A percentile compares a stretch with the other conserved stretches of the same genome.
These are phyloP conservation scores for Gavia stellata DNA, from an alignment of 2,113 vertebrate genomes.

Conservation along the genomic window DNA sequence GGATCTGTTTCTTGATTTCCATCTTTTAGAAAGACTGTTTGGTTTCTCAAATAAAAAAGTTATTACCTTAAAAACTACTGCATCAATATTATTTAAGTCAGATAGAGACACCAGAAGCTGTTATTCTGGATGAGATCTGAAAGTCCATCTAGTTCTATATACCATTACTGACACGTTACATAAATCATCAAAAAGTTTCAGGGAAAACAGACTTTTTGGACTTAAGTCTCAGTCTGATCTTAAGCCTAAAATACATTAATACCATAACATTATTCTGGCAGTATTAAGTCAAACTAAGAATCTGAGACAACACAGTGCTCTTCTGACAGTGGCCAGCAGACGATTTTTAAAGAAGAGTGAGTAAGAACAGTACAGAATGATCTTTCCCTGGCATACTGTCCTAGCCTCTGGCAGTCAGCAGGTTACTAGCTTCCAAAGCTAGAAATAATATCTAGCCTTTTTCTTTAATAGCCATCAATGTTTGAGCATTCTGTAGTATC, in stretches of 20 bases:
- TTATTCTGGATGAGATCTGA: neutral
- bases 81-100: neutral
- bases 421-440: neutral
- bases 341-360: neutral
- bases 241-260: neutral
- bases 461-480: neutral
- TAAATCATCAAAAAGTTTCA: neutral
- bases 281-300: neutral
- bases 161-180: neutral
- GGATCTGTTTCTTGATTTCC: neutral
- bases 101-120: neutral
- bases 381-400: neutral
- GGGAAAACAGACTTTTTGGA: neutral
- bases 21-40: neutral
- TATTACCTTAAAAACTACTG: neutral
- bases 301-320: neutral
- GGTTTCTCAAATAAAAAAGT: neutral
- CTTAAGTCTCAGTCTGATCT: neutral
- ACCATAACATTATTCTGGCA: neutral
- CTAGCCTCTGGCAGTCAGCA: neutral
- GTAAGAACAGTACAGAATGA: neutral
- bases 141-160: neutral
- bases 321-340: neutral
- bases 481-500: neutral
- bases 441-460: neutral